Base-by-base conservation (phyloP, 2,113 vertebrate species). In the Cathartes aura region DNA sequence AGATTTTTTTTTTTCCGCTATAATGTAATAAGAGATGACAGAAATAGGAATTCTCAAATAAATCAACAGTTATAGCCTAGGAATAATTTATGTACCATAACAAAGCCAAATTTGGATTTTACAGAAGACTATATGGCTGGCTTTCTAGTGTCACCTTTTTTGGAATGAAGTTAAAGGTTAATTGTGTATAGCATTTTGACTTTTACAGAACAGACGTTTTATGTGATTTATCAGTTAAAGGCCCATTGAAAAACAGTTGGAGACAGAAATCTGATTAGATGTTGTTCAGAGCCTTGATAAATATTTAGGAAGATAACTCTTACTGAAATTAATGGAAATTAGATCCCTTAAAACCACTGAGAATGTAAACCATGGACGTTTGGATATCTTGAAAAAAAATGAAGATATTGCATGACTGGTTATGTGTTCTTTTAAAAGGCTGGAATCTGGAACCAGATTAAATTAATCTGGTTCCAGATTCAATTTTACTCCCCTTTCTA, bases 261-360 rank as follows among this genome's bases (percentile, higher is more conserved):
- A 87, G 62, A 71, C 87, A 94, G 48, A 94, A 91, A 90, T 87
- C 10, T 84, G 87, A 84, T 89, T 93, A 87, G 47, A 42, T 76
- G 14, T 79, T 74, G 2, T 84, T 90, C 74, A 58, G 24, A 92
- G 3, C 11, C 66, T 93, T 52, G 40, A 17, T 82, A 95, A 90
- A 92, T 88, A 92, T 90, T 79, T 90, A 53, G 38, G 18, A 78
- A 87, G 9, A 70, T 71, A 92, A 71, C 3, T 82, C 64, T 90
- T 85, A 40, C 47, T 55, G 70, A 71, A 92, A 88, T 71, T 53
- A 70, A 71, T 47, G 26, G 24, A 82, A 81, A 66, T 59, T 67
- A 82, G n/a, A 71, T 62, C 12, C 26, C 32, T 82, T 80, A 55
- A 11, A 86, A 36, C 24, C 17, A 52, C 42, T n/a, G 29, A 79